Evolutionary conservation across 2,888 invertebrate genomes (phyloP).

Genomic region (Spilosoma lubricipeda): DNA sequence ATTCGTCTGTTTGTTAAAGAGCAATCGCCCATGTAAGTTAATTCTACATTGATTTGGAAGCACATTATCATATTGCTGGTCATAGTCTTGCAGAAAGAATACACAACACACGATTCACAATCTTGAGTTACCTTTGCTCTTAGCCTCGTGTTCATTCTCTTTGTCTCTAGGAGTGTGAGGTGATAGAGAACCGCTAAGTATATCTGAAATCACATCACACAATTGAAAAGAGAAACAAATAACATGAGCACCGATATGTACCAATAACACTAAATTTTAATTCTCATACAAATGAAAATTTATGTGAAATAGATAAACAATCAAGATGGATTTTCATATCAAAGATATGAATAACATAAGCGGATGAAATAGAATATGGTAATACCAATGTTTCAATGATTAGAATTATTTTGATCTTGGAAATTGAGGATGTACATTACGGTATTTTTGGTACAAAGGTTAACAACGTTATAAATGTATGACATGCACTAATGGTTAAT

Average conservation of each 20-base stretch:
- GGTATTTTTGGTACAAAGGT: neutral
- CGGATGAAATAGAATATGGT: neutral
- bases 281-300: neutral
- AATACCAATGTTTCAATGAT: neutral
- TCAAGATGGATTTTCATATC: neutral
- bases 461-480: neutral
- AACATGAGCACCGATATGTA: neutral
- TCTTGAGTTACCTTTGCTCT: conserved; percentile 89
- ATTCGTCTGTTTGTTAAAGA: neutral
- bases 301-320: neutral
- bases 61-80: conserved; percentile 43
- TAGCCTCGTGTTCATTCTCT: conserved; percentile 91
- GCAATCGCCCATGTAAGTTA: neutral
- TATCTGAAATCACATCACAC: conserved; percentile 87
- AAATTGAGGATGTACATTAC: neutral
- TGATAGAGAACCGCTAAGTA: conserved; percentile 91
- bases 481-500: neutral
- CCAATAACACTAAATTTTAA: neutral
- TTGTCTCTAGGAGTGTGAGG: conserved; percentile 87
- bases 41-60: neutral
- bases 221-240: conserved; percentile 9
- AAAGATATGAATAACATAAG: neutral
- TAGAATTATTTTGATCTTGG: neutral
- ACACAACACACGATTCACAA: conserved; percentile 61
- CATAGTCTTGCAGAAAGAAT: conserved; percentile 61